phyloP scores from a whole-genome alignment of 2,113 vertebrate genomes.

The Protobothrops mucrosquamatus region DNA sequence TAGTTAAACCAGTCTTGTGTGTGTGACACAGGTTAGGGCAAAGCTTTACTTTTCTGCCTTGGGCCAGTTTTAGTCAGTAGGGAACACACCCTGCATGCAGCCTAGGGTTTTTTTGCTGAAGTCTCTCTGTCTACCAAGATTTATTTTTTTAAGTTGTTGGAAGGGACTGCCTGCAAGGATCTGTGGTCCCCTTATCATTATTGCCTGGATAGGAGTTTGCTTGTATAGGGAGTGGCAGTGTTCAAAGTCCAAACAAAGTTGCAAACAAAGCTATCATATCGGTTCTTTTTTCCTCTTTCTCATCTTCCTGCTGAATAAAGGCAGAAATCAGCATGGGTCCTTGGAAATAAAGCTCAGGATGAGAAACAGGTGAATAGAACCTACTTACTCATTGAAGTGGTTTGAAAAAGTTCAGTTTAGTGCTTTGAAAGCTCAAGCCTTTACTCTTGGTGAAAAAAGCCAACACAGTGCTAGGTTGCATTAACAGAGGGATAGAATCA shows the following conservation, averaged over 20 bases:
- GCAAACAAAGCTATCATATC: background rate
- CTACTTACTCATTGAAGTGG: background rate
- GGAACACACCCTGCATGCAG: constrained; percentile 33
- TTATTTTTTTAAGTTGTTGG: background rate
- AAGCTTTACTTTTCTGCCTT: constrained; percentile 25
- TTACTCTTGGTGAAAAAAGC: background rate
- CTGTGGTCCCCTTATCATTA: fast-evolving
- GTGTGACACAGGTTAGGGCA: background rate
- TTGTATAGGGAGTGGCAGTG: background rate
- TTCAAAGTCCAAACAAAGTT: background rate
- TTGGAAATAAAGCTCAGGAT: background rate
- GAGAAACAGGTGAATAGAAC: constrained; percentile 1
- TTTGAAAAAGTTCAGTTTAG: background rate
- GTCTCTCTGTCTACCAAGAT: background rate
- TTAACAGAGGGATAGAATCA: too few species aligned
- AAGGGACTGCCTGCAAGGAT: background rate
- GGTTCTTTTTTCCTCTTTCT: background rate
- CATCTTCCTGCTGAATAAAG: background rate
- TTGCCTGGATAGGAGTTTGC: fast-evolving
- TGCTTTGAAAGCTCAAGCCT: background rate
- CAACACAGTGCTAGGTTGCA: too few species aligned
- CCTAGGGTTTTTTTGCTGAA: background rate
- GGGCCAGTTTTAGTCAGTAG: background rate
- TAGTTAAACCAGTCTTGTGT: constrained; percentile 51
- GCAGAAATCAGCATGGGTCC: background rate